phyloP scores from a whole-genome alignment of 2,797 vertebrate genomes.

The Acanthis flammea region DNA sequence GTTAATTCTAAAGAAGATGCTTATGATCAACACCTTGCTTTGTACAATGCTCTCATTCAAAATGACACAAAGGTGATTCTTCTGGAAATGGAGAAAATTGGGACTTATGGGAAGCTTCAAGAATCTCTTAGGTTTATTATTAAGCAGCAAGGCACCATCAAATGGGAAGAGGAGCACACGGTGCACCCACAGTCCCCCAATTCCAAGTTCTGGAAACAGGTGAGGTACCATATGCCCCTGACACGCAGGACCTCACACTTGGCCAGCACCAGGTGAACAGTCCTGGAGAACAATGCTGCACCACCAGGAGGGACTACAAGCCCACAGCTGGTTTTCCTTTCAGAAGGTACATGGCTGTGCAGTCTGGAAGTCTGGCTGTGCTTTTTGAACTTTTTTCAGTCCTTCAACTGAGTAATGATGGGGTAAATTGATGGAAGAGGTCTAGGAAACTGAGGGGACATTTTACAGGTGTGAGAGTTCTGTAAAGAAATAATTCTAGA shows the following conservation, averaged over 20 bases:
- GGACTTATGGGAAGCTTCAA: conserved; percentile 66
- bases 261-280: background rate
- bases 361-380: background rate
- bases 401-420: accelerated
- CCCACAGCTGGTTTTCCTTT: background rate
- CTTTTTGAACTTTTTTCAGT: background rate
- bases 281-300: background rate
- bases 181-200: conserved; percentile 11
- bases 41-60: conserved; percentile 81
- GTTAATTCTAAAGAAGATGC: conserved; percentile 37
- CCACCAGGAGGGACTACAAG: background rate
- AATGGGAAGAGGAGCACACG: conserved; percentile 67
- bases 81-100: conserved; percentile 79
- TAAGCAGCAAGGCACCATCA: conserved; percentile 77
- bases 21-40: conserved; percentile 82
- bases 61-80: conserved; percentile 81
- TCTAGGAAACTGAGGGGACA: background rate
- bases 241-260: background rate
- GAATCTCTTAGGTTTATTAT: conserved; percentile 81
- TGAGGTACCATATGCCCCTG: conserved; percentile 84
- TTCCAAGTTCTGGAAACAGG: conserved; percentile 84
- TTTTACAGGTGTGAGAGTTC: background rate
- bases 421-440: background rate
- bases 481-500: background rate
- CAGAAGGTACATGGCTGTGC: background rate